A percentile compares a stretch with the other conserved stretches of the same genome.
These are phyloP conservation scores for Myotis davidii DNA, from an alignment of 2,113 vertebrate species.

Conservation along the genomic window DNA sequence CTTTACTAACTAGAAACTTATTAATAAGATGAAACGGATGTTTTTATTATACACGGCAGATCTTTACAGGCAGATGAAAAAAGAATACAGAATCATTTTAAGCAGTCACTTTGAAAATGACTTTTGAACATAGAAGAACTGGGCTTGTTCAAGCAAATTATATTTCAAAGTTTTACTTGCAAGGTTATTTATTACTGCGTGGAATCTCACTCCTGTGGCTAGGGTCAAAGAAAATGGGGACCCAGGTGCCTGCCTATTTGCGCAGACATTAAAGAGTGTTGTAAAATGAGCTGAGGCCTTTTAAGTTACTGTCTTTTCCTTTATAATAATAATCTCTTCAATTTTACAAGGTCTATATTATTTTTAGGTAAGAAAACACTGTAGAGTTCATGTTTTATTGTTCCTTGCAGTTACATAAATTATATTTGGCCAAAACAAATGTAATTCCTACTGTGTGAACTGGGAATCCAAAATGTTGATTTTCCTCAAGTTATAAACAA, in stretches of 20 bases:
- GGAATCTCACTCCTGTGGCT: constrained; percentile 54
- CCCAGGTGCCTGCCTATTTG: constrained; percentile 85
- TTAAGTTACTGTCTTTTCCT: constrained; percentile 89
- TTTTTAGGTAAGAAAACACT: constrained; percentile 91
- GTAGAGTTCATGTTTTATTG: constrained; percentile 92
- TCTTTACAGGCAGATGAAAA: not conserved
- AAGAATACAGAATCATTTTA: not conserved
- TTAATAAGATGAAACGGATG: not conserved
- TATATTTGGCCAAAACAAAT: constrained; percentile 91
- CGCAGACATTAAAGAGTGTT: constrained; percentile 79
- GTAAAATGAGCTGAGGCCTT: constrained; percentile 85
- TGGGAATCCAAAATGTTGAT: constrained; percentile 90
- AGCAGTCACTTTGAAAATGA: constrained; percentile 35
- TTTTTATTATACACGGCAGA: not conserved
- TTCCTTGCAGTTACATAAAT: constrained; percentile 92
- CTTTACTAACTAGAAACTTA: not conserved
- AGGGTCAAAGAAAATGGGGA: constrained; percentile 66
- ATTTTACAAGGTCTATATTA: constrained; percentile 91
- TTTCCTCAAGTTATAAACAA: constrained; percentile 91
- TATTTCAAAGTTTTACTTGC: constrained; percentile 56
- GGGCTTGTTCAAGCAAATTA: constrained; percentile 16
- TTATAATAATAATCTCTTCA: constrained; percentile 89
- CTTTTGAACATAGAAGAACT: constrained; percentile 42
- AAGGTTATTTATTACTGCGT: constrained; percentile 56
- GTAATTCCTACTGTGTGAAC: constrained; percentile 91